phyloP scores from a whole-genome alignment of 2,113 vertebrate species.

The Melospiza georgiana region DNA sequence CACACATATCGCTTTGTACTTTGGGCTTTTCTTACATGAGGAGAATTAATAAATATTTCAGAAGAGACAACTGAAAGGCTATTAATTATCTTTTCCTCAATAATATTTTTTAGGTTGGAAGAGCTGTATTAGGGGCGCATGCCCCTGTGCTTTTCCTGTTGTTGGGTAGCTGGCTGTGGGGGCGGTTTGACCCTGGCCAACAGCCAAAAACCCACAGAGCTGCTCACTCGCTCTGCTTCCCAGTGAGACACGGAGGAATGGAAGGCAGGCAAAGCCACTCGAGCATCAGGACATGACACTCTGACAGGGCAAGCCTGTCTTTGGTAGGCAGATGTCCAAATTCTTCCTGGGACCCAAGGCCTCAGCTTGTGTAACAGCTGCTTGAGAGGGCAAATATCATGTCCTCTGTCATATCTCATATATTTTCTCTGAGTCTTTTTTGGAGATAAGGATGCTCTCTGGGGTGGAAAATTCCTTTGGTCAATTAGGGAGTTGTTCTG shows the following conservation, averaged over 20 bases:
- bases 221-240: neutral
- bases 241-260: neutral
- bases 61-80: neutral
- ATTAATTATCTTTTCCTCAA: neutral
- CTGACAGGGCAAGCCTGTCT: neutral
- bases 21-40: neutral
- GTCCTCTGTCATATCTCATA: neutral
- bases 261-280: neutral
- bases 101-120: neutral
- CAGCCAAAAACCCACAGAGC: neutral
- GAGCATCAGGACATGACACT: neutral
- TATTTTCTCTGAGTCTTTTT: neutral
- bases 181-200: neutral
- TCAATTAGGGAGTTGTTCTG: neutral
- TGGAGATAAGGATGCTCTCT: neutral
- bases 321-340: neutral
- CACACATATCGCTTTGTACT: fast-evolving
- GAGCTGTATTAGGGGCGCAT: neutral
- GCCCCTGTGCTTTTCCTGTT: neutral
- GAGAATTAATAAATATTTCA: neutral
- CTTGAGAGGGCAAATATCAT: neutral
- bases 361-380: neutral
- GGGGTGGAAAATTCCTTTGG: neutral
- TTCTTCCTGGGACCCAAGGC: neutral
- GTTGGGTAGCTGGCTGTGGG: neutral